A percentile compares a stretch with the other conserved stretches of the same genome.
Evolutionary conservation across 2,113 vertebrate genomes (phyloP).

Genomic region (Ammodytes dubius): DNA sequence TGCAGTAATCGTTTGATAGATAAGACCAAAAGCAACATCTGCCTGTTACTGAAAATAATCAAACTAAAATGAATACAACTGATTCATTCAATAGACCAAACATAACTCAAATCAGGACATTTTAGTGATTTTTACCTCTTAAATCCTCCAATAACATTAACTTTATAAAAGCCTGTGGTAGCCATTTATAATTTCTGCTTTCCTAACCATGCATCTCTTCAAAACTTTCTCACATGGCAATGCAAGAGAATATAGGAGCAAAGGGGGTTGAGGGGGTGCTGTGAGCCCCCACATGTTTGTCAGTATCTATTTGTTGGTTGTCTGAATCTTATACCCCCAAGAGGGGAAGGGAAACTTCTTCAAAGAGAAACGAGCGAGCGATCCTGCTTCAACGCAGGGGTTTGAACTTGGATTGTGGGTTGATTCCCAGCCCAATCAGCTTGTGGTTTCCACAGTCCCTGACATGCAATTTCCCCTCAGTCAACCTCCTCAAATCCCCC

Average conservation of each 20-base stretch:
- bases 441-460: constrained; percentile 78
- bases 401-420: constrained; percentile 78
- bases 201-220: neutral
- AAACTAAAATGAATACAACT: neutral
- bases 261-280: neutral
- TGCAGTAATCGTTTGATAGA: neutral
- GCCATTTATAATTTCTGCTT: neutral
- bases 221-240: constrained; percentile 43
- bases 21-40: neutral
- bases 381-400: constrained; percentile 61
- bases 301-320: constrained; percentile 75
- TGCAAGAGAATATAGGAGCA: constrained; percentile 12
- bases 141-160: neutral
- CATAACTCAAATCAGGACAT: no score
- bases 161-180: neutral
- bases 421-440: constrained; percentile 82
- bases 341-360: constrained; percentile 70
- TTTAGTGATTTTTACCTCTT: neutral
- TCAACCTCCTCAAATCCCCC: constrained; percentile 65
- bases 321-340: constrained; percentile 70
- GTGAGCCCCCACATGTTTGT: constrained; percentile 66
- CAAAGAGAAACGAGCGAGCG: constrained; percentile 65
- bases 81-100: neutral
- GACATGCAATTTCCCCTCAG: constrained; percentile 77
- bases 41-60: neutral